Conservation (phyloP, 2,113 vertebrate species). For the Dipodomys stephensi region DNA sequence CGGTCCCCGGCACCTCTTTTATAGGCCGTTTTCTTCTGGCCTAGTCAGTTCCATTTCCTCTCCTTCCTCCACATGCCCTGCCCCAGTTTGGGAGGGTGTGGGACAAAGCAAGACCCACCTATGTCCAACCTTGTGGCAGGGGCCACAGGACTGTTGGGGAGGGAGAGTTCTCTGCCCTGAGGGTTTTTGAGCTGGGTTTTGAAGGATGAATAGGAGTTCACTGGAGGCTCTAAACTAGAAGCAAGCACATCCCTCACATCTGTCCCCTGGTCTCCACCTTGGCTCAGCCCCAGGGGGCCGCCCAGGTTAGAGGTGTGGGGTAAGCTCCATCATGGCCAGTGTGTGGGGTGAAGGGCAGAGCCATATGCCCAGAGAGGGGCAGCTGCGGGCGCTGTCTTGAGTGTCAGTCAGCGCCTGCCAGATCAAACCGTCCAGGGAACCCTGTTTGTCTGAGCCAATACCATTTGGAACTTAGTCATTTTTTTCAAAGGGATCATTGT, state of each 20-base stretch:
- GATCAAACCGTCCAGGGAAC: not conserved
- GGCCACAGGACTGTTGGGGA: not conserved
- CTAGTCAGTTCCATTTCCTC: not conserved
- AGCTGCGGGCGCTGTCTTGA: not conserved
- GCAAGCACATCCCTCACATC: not conserved
- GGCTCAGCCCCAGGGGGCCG: not conserved
- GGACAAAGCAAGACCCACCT: not conserved
- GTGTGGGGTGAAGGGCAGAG: not conserved
- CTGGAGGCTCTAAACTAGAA: not conserved
- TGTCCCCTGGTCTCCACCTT: not conserved
- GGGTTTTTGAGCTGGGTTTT: constrained; percentile 28
- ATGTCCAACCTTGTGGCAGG: not conserved
- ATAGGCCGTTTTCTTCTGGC: not conserved
- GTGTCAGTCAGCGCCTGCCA: not conserved
- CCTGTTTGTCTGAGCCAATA: not conserved
- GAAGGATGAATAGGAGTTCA: not conserved
- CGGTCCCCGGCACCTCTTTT: not conserved
- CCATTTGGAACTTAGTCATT: too few relatives aligned
- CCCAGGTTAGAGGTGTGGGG: not conserved
- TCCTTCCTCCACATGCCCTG: not conserved
- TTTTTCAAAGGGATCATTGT: not conserved
- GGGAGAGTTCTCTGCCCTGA: not conserved
- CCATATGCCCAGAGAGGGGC: too few relatives aligned
- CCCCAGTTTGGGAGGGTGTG: not conserved
- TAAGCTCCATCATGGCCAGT: not conserved